A percentile compares a stretch with the other conserved stretches of the same genome.
Evolutionary conservation across 2,113 vertebrate species (phyloP).

Genomic region (Cervus canadensis): DNA sequence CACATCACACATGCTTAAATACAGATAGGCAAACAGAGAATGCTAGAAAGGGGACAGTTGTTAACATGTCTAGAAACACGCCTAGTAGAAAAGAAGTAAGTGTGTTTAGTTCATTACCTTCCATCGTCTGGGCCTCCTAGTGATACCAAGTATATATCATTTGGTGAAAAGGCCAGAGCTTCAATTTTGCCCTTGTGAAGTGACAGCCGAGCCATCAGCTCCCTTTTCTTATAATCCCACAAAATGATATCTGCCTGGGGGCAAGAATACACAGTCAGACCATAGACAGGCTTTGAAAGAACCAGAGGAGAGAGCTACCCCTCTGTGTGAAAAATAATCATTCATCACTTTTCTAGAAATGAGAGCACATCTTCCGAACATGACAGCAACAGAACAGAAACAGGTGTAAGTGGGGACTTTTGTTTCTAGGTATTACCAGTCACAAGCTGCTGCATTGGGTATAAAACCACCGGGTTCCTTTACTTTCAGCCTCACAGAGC

Average conservation of each 20-base stretch:
- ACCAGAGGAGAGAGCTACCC: too few relatives aligned
- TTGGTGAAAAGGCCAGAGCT: constrained; percentile 89
- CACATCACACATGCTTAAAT: neutral
- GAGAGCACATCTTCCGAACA: neutral
- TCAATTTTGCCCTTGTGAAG: constrained; percentile 91
- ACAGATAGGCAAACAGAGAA: neutral
- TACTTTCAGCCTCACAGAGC: neutral
- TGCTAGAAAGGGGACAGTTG: neutral
- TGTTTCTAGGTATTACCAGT: neutral
- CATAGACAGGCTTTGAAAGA: neutral
- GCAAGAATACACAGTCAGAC: neutral
- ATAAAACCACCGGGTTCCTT: neutral
- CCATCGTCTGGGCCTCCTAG: constrained; percentile 92
- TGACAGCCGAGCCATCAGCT: constrained; percentile 81
- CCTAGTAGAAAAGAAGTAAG: neutral
- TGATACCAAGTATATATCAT: constrained; percentile 88
- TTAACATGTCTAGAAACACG: neutral
- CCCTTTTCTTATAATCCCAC: constrained; percentile 86
- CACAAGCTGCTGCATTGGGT: too few relatives aligned
- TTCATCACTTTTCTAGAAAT: neutral
- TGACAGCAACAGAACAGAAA: neutral
- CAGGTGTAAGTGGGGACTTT: neutral
- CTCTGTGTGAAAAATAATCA: neutral
- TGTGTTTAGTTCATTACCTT: constrained; percentile 80
- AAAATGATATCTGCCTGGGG: constrained; percentile 89